A percentile compares a stretch with the other conserved stretches of the same genome.
Conservation (phyloP, 1,140 invertebrate genomes). For the Lasioglossum baleicum region DNA sequence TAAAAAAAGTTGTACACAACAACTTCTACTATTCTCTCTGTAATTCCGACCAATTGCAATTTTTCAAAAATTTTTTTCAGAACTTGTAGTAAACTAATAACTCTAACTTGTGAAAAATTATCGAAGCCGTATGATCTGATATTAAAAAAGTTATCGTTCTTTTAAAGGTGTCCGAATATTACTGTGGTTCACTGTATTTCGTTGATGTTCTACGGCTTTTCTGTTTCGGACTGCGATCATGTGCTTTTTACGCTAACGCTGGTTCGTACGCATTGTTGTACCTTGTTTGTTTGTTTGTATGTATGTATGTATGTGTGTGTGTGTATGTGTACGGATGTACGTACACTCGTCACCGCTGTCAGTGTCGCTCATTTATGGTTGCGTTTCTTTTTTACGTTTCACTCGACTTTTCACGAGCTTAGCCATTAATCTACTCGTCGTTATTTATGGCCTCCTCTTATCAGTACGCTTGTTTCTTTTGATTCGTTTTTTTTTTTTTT, state of each 20-base stretch:
- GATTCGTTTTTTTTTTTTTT: neutral
- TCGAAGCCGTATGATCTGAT: too few relatives aligned
- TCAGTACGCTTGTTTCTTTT: conserved; percentile 57
- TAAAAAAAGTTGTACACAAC: too few relatives aligned
- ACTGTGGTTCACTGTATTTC: neutral
- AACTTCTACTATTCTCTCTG: too few relatives aligned
- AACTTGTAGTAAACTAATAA: too few relatives aligned
- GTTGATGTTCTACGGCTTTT: conserved; percentile 1
- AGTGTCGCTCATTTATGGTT: too few relatives aligned
- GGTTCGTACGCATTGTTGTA: too few relatives aligned
- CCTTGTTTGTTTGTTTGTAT: neutral
- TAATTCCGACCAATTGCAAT: neutral
- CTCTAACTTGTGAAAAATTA: too few relatives aligned
- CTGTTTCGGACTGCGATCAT: neutral
- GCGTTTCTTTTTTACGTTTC: neutral
- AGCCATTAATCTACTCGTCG: conserved; percentile 4
- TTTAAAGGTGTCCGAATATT: too few relatives aligned
- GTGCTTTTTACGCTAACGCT: conserved; percentile 18
- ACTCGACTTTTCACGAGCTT: neutral
- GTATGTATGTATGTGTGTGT: neutral
- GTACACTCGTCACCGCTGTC: too few relatives aligned
- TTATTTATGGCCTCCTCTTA: conserved; percentile 71
- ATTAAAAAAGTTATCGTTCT: too few relatives aligned
- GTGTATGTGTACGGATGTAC: neutral
- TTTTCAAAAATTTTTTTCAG: too few relatives aligned